A percentile compares a stretch with the other conserved stretches of the same genome.
phyloP scores from a whole-genome alignment of 2,888 invertebrate species.

The Leptinotarsa juncta region DNA sequence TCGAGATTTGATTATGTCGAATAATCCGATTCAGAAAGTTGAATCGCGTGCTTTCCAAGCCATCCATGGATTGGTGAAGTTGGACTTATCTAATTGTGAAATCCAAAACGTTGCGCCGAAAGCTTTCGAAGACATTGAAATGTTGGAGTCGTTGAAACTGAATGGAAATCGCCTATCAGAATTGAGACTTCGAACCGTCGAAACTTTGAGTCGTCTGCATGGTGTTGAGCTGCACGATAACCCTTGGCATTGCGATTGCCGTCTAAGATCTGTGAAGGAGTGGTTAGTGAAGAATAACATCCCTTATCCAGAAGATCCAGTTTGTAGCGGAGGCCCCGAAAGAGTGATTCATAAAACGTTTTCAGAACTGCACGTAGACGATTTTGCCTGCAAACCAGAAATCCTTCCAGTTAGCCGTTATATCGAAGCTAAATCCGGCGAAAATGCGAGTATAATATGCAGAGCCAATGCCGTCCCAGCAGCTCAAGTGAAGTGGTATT shows the following conservation, averaged over 20 bases:
- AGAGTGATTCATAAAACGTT: constrained; percentile 79
- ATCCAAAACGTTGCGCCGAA: constrained; percentile 81
- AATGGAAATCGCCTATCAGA: constrained; percentile 85
- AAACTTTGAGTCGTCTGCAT: constrained; percentile 78
- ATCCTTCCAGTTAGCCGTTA: constrained; percentile 80
- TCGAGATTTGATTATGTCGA: constrained; percentile 82
- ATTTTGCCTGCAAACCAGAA: constrained; percentile 88
- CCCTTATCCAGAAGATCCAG: constrained; percentile 81
- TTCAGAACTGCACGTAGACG: constrained; percentile 81
- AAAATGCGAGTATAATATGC: constrained; percentile 88
- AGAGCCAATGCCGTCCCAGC: constrained; percentile 84
- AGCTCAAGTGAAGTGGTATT: constrained; percentile 87
- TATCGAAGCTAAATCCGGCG: constrained; percentile 82
- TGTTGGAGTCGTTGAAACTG: constrained; percentile 82
- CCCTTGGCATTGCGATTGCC: constrained; percentile 91
- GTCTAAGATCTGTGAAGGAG: constrained; percentile 81
- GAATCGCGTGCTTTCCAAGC: constrained; percentile 80
- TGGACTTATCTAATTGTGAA: constrained; percentile 87
- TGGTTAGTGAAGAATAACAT: constrained; percentile 85
- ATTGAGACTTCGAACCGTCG: constrained; percentile 78
- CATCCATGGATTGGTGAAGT: constrained; percentile 81
- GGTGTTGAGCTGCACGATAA: constrained; percentile 88
- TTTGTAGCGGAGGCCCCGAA: constrained; percentile 79
- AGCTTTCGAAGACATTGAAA: constrained; percentile 81
- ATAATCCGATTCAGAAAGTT: constrained; percentile 86